phyloP scores from a whole-genome alignment of 2,113 vertebrate species.

The Ploceus nigricollis region DNA sequence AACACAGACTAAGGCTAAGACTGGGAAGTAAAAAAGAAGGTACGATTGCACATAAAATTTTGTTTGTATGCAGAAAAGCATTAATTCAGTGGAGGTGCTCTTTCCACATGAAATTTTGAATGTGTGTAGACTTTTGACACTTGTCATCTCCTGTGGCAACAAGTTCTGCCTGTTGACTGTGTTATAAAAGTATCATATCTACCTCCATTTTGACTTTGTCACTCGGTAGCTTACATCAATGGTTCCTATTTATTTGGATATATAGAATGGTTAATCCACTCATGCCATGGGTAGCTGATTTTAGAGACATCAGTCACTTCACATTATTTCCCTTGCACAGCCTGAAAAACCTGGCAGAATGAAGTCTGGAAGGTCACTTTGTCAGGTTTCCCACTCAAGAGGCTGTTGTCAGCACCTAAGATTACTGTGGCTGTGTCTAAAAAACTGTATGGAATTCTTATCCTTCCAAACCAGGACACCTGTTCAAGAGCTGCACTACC shows the following conservation, averaged over 20 bases:
- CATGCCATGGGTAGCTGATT: background rate
- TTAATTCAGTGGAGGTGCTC: background rate
- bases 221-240: background rate
- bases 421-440: background rate
- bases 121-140: background rate
- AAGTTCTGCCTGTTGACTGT: background rate
- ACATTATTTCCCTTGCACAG: background rate
- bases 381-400: background rate
- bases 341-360: background rate
- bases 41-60: background rate
- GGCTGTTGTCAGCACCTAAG: background rate
- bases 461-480: background rate
- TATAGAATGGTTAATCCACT: background rate
- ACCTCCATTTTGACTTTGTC: background rate
- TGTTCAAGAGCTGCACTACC: background rate
- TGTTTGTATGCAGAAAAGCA: background rate
- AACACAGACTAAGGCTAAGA: background rate
- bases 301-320: background rate
- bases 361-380: background rate
- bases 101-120: background rate
- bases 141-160: background rate
- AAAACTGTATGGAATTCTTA: background rate
- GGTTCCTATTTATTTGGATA: background rate
- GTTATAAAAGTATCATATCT: background rate
- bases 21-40: background rate